Conservation (phyloP, 2,113 vertebrate genomes). For the Protobothrops mucrosquamatus region DNA sequence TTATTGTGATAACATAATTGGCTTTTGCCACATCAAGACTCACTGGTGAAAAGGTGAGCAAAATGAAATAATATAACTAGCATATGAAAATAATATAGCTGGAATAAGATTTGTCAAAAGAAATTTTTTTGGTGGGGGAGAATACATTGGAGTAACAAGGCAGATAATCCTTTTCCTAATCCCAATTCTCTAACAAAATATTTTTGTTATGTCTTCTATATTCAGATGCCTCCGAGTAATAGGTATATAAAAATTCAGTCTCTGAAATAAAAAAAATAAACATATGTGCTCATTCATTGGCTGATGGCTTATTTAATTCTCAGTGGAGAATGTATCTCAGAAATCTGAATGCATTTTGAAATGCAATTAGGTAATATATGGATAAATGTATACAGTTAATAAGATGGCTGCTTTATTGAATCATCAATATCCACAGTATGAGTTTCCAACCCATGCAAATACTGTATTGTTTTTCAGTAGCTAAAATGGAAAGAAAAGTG, state of each 20-base stretch:
- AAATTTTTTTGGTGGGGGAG: conserved; percentile 3
- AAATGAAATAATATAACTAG: not conserved
- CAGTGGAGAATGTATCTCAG: not conserved
- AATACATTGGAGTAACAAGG: not conserved
- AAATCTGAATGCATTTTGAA: not conserved
- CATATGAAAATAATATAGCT: not conserved
- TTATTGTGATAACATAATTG: conserved; percentile 43
- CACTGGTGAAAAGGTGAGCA: not conserved
- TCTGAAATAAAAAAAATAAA: not conserved
- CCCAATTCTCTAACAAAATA: not conserved
- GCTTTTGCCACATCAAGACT: conserved; percentile 44
- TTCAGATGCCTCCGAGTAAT: not conserved
- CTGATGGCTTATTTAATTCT: not conserved
- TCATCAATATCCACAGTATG: not conserved
- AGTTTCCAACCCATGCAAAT: not conserved
- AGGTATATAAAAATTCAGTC: not conserved
- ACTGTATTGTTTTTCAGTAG: not conserved
- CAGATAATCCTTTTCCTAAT: not conserved
- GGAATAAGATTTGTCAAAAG: no score
- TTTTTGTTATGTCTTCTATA: not conserved
- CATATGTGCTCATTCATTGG: not conserved
- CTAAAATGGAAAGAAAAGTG: not conserved
- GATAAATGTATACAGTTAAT: not conserved
- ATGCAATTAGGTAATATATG: not conserved
- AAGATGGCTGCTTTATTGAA: not conserved